A percentile compares a stretch with the other conserved stretches of the same genome.
phyloP scores from a whole-genome alignment of 2,797 vertebrate species.

The Ctenochaetus hawaiiensis region DNA sequence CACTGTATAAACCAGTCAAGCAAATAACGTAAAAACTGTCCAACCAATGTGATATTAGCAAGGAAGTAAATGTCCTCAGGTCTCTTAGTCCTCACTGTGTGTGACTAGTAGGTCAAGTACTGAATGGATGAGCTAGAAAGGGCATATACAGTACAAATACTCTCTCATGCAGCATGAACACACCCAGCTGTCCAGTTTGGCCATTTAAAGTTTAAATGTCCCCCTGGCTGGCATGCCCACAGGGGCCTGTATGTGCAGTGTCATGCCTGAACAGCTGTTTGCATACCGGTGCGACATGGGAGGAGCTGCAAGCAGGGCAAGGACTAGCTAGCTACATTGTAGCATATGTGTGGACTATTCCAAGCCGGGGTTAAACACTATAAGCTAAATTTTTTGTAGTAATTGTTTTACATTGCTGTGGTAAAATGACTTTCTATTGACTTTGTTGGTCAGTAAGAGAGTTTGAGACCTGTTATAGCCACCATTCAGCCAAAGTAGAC shows the following conservation, averaged over 20 bases:
- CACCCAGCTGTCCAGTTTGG: slow-evolving; percentile 78
- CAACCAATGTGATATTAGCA: neutral
- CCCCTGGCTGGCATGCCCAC: slow-evolving; percentile 32
- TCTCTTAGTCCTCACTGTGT: slow-evolving; percentile 10
- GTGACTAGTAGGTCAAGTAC: neutral
- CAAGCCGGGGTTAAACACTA: neutral
- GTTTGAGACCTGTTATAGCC: neutral
- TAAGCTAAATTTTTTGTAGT: neutral
- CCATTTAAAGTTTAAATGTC: slow-evolving; percentile 90
- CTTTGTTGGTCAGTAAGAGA: neutral
- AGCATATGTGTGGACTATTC: slow-evolving; percentile 17
- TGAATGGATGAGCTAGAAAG: slow-evolving; percentile 1
- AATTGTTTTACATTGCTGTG: neutral
- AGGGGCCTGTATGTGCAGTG: slow-evolving; percentile 51
- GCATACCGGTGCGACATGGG: slow-evolving; percentile 53
- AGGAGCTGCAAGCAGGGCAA: slow-evolving; percentile 37
- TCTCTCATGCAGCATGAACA: slow-evolving; percentile 24
- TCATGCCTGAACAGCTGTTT: slow-evolving; percentile 82
- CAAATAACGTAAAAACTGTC: neutral
- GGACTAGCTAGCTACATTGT: slow-evolving; percentile 8
- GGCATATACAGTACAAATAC: slow-evolving; percentile 16
- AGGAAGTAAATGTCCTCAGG: slow-evolving; percentile 1
- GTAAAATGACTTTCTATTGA: neutral
- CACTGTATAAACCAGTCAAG: neutral
- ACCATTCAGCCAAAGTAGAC: neutral